A percentile compares a stretch with the other conserved stretches of the same genome.
Conservation (phyloP, 2,888 invertebrate genomes). For the Mycalesis mineus region DNA sequence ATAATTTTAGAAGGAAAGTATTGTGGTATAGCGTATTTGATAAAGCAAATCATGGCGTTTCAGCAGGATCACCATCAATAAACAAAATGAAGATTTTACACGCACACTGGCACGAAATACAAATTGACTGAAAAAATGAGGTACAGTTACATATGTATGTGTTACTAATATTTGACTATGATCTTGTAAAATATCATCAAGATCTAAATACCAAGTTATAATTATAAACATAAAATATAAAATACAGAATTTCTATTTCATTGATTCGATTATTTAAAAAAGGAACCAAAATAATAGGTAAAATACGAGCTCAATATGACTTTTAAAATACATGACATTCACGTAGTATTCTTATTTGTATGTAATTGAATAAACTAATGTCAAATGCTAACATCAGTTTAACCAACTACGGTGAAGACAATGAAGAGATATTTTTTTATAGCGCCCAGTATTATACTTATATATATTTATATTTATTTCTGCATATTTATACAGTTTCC, state of each 20-base stretch:
- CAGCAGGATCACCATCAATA: conserved; percentile 18
- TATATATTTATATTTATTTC: too few relatives aligned
- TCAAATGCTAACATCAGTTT: too few relatives aligned
- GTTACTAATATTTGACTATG: conserved; percentile 26
- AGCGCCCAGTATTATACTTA: too few relatives aligned
- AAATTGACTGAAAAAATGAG: conserved; percentile 26
- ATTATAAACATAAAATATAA: conserved; percentile 11
- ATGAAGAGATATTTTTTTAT: too few relatives aligned
- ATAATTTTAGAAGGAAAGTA: too few relatives aligned
- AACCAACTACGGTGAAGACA: too few relatives aligned
- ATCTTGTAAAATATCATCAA: conserved; percentile 6
- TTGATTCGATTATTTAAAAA: background rate
- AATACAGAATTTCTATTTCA: background rate
- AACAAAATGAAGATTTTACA: conserved; percentile 32
- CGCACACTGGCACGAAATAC: conserved; percentile 45
- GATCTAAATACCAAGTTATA: background rate
- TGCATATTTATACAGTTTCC: background rate
- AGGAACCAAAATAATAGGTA: background rate
- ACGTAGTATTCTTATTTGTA: too few relatives aligned
- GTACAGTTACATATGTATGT: conserved; percentile 25
- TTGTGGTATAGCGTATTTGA: too few relatives aligned
- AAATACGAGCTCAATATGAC: background rate
- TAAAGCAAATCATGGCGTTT: background rate
- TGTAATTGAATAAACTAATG: too few relatives aligned
- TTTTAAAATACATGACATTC: too few relatives aligned